Evolutionary conservation across 1,140 invertebrate genomes (phyloP).

Genomic region (Oreohelix idahoensis): DNA sequence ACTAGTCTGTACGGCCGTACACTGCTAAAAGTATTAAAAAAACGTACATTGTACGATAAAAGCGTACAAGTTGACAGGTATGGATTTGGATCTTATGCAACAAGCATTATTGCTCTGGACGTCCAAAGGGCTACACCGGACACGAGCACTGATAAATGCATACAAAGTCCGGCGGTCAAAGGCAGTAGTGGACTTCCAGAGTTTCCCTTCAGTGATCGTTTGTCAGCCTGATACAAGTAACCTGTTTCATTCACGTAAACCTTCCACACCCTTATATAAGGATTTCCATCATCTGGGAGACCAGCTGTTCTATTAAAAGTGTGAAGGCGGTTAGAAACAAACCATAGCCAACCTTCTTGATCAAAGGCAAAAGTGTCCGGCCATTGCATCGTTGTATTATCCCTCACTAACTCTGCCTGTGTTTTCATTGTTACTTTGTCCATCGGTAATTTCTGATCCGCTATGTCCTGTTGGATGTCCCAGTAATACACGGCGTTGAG

Average conservation of each 20-base stretch:
- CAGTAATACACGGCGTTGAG: slow-evolving; percentile 44
- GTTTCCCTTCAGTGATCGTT: background rate
- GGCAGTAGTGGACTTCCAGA: background rate
- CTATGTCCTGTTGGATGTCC: background rate
- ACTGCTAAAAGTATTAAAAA: too few species aligned
- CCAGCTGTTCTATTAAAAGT: slow-evolving; percentile 40
- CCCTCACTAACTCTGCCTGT: slow-evolving; percentile 9
- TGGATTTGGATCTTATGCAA: too few species aligned
- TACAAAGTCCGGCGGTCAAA: too few species aligned
- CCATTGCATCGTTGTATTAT: slow-evolving; percentile 49
- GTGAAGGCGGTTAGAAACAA: slow-evolving; percentile 50
- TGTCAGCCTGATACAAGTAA: slow-evolving; percentile 33
- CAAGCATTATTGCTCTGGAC: too few species aligned
- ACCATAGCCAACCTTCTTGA: slow-evolving; percentile 50
- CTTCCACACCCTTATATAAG: slow-evolving; percentile 49
- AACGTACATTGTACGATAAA: too few species aligned
- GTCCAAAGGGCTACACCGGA: too few species aligned
- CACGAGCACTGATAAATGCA: too few species aligned
- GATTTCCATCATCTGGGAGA: slow-evolving; percentile 17
- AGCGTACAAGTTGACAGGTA: too few species aligned
- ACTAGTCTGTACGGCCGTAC: too few species aligned
- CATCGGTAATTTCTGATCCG: slow-evolving; percentile 19
- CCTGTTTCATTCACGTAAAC: slow-evolving; percentile 49
- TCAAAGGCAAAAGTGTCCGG: slow-evolving; percentile 49
- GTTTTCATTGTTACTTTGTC: slow-evolving; percentile 45